Base-by-base conservation (phyloP, 2,888 invertebrate genomes). In the Antheraea yamamai region DNA sequence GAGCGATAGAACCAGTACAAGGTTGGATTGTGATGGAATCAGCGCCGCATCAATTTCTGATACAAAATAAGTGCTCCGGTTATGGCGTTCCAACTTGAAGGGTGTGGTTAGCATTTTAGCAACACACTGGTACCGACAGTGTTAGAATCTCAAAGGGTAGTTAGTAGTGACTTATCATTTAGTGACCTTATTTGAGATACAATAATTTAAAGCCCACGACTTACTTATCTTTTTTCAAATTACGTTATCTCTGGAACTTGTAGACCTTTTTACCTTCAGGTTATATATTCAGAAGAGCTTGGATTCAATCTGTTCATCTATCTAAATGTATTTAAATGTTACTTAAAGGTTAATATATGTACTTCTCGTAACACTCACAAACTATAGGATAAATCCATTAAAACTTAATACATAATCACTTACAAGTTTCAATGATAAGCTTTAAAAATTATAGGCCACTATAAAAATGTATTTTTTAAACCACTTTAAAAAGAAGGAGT, bases 391-490 rank as follows among this genome's bases (percentile, higher is more conserved):
- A 30, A 26, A 16, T 30, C 16, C 10, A 66, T 30, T 66, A 30
- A 66, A 66, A 30, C 26, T 14, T 4, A 30, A 66, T 12, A 23
- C 30, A 30, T 0, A 66, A 66, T 30, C 16, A 30, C 16, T 26
- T 30, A 66, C 14, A 16, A 26, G 16, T 66, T 16, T 2, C 30
- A 66, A 66, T 14, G 16, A 16, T 6, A 66, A 30, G 4, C 26
- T 66, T 20, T 35, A 55, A n/a, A 35, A 55, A 23, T 20, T n/a
- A 30, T 18, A 14, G 12, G 35, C 6, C n/a, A 58, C 8, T 51
- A 52, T 26, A 30, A 71, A 20, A 71, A 73, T 73, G 26, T 55
- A 55, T 7, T 73, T 20, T 73, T 58, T 71, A 70, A 71, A 39
- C 18, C 16, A 10, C 70, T 58, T 72, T 61, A 72, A 55, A 58